phyloP scores from a whole-genome alignment of 2,797 vertebrate genomes.

The Podarcis siculus region DNA sequence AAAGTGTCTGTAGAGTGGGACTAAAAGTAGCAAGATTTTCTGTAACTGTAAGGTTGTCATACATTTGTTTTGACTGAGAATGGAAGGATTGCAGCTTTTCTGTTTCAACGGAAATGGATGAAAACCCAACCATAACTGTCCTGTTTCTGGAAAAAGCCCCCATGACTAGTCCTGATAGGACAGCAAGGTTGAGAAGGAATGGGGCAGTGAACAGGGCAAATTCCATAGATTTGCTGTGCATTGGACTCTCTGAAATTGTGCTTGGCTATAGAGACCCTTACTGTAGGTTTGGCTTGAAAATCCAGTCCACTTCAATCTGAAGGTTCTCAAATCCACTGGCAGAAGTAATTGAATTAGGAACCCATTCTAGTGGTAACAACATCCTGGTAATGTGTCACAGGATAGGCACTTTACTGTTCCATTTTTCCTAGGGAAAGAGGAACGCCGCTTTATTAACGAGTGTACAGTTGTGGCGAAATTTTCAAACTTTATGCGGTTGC shows the following conservation, averaged over 20 bases:
- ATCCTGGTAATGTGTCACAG: background rate
- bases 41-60: background rate
- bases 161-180: background rate
- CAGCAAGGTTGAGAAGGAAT: background rate
- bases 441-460: background rate
- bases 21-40: background rate
- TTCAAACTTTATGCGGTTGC: background rate
- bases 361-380: background rate
- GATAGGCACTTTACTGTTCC: background rate
- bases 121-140: background rate
- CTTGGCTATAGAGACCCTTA: background rate
- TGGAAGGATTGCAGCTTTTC: background rate
- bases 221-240: background rate
- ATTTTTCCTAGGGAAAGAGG: background rate
- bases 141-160: background rate
- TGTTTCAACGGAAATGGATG: background rate
- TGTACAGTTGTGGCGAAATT: too few species aligned
- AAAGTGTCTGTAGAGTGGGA: background rate
- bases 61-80: background rate
- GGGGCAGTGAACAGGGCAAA: background rate
- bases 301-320: background rate
- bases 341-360: background rate
- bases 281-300: background rate
- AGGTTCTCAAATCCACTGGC: too few species aligned
- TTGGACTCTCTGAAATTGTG: background rate